phyloP scores from a whole-genome alignment of 2,113 vertebrate species.

The Terrapene triunguis region DNA sequence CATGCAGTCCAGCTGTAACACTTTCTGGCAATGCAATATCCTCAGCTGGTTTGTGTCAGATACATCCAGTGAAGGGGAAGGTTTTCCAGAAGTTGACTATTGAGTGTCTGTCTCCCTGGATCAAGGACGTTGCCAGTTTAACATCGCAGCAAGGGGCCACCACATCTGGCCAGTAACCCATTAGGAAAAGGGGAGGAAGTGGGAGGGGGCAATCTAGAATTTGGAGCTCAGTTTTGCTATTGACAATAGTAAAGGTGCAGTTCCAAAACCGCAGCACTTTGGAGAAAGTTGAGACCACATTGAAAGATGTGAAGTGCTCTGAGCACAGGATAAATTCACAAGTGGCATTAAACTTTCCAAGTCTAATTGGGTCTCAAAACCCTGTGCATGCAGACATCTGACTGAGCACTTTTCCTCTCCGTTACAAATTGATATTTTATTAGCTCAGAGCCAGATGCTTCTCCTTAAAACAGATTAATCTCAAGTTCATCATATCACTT shows the following conservation, averaged over 20 bases:
- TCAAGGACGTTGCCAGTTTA: constrained; percentile 62
- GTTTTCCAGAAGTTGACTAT: constrained; percentile 72
- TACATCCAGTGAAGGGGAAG: constrained; percentile 40
- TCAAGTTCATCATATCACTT: constrained; percentile 58
- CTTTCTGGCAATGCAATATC: constrained; percentile 61
- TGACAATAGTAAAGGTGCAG: rapidly evolving
- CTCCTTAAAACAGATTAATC: constrained; percentile 75
- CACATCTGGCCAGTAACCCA: constrained; percentile 60
- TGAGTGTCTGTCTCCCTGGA: constrained; percentile 66
- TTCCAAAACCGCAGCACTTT: background rate
- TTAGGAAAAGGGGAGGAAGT: background rate
- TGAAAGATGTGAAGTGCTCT: background rate
- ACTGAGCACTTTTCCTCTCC: constrained; percentile 45
- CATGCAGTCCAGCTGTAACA: constrained; percentile 50
- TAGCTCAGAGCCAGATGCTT: constrained; percentile 76
- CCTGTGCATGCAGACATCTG: constrained; percentile 7
- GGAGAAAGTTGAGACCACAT: background rate
- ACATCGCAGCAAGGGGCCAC: constrained; percentile 62
- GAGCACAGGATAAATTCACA: background rate
- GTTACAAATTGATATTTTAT: constrained; percentile 75
- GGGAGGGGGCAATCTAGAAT: background rate
- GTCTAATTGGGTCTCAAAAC: constrained; percentile 29
- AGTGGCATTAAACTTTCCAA: constrained; percentile 23
- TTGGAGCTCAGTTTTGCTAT: background rate
- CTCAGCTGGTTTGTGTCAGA: constrained; percentile 74